These are phyloP conservation scores for Drosophila mulleri DNA, from an alignment of 2,888 invertebrate species.

Conservation along the genomic window DNA sequence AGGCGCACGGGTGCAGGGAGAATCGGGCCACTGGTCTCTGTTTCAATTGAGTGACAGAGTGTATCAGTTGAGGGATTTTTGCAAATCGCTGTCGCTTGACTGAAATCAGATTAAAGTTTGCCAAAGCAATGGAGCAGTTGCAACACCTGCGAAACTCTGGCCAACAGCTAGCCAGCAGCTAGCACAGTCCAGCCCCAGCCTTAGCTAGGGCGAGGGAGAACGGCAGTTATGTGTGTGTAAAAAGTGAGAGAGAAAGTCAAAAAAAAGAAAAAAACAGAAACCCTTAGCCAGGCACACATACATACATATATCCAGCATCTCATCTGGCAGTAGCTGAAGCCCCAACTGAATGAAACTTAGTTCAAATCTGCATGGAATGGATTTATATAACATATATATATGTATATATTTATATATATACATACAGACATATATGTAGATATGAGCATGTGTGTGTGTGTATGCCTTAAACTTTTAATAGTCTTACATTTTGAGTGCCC, in stretches of 20 bases:
- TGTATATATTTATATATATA: neutral
- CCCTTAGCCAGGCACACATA: constrained; percentile 38
- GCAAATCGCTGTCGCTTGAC: constrained; percentile 37
- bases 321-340: constrained; percentile 35
- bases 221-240: neutral
- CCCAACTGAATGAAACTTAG: constrained; percentile 52
- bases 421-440: neutral
- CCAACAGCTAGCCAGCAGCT: neutral
- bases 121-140: constrained; percentile 33
- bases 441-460: neutral
- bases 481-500: constrained; percentile 73
- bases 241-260: neutral
- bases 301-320: constrained; percentile 4
- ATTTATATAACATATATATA: constrained; percentile 19
- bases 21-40: constrained; percentile 10
- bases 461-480: constrained; percentile 69
- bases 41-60: constrained; percentile 47
- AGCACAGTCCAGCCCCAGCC: neutral
- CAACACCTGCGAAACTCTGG: constrained; percentile 38
- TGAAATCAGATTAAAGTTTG: constrained; percentile 69
- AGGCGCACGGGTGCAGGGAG: constrained; percentile 1
- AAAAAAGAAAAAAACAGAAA: neutral
- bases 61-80: constrained; percentile 46
- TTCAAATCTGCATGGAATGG: constrained; percentile 47
- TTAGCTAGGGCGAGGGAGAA: neutral